Evolutionary conservation across 2,113 vertebrate genomes (phyloP).

Genomic region (Chaenocephalus aceratus): DNA sequence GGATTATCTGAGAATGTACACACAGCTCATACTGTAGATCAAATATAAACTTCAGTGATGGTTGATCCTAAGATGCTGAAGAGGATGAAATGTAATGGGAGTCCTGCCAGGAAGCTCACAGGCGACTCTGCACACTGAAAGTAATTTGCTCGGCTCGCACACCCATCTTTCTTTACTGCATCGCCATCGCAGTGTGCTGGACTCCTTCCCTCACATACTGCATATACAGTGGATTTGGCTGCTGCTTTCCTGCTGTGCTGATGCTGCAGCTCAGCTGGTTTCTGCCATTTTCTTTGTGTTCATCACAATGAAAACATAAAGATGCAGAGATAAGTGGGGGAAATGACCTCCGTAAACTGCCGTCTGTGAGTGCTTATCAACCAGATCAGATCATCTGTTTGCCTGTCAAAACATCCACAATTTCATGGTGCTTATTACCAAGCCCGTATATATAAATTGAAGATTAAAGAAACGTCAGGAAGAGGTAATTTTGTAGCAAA

Average conservation of each 20-base stretch:
- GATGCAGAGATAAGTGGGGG: background rate
- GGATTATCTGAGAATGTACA: constrained; percentile 37
- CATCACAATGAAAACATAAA: constrained; percentile 1
- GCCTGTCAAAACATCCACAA: background rate
- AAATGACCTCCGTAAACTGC: background rate
- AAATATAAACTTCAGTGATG: background rate
- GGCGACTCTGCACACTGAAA: constrained; percentile 64
- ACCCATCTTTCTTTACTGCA: constrained; percentile 54
- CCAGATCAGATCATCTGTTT: background rate
- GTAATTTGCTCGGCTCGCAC: constrained; percentile 52
- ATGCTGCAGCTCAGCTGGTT: constrained; percentile 40
- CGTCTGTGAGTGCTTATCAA: background rate
- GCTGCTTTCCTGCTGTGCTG: constrained; percentile 42
- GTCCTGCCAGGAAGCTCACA: constrained; percentile 60
- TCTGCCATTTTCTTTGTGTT: constrained; percentile 35
- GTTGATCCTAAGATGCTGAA: constrained; percentile 52
- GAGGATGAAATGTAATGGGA: constrained; percentile 61
- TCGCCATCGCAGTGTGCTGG: constrained; percentile 63
- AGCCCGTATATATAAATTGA: background rate
- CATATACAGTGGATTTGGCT: constrained; percentile 42
- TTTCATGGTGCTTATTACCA: background rate
- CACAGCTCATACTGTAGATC: constrained; percentile 38
- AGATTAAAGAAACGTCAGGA: constrained; percentile 1
- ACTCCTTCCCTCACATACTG: constrained; percentile 57
- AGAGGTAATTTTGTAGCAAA: background rate